Conservation (phyloP, 92 coral and sea anemone genomes). For the Porites rus region DNA sequence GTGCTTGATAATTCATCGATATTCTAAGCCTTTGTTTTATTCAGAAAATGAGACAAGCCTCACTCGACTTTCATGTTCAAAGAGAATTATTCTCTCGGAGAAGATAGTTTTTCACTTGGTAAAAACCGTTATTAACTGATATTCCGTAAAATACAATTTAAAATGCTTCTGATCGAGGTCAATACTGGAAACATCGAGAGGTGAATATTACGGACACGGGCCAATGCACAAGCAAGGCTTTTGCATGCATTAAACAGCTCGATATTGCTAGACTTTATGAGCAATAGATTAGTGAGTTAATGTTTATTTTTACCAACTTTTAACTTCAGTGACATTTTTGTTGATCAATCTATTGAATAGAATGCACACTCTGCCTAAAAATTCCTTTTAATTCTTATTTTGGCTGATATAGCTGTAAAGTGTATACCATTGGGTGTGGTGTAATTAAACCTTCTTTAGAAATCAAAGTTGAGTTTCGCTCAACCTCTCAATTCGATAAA, state of each 20-base stretch:
- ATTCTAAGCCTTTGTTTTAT: conserved; percentile 16
- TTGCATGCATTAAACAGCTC: not conserved
- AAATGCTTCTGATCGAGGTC: not conserved
- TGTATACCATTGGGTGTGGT: conserved; percentile 31
- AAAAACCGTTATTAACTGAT: conserved; percentile 5
- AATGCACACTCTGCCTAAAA: not conserved
- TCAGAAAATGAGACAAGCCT: not conserved
- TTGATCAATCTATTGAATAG: not conserved
- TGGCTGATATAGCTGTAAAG: no score
- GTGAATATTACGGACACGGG: conserved; percentile 19
- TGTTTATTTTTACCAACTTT: conserved; percentile 32
- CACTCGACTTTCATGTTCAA: not conserved
- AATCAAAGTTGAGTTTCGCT: not conserved
- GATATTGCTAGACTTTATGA: not conserved
- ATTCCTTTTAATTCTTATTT: no score
- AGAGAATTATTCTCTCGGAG: not conserved
- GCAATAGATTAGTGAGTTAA: conserved; percentile 7
- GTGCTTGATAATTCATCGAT: not conserved
- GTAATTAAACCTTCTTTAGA: not conserved
- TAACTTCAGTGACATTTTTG: not conserved
- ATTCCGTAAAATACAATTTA: not conserved
- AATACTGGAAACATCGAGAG: not conserved
- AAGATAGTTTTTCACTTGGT: not conserved
- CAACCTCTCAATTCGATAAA: conserved; percentile 17
- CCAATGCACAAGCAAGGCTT: conserved; percentile 8